phyloP scores from a whole-genome alignment of 2,888 invertebrate species.

The Serrognathus titanus region DNA sequence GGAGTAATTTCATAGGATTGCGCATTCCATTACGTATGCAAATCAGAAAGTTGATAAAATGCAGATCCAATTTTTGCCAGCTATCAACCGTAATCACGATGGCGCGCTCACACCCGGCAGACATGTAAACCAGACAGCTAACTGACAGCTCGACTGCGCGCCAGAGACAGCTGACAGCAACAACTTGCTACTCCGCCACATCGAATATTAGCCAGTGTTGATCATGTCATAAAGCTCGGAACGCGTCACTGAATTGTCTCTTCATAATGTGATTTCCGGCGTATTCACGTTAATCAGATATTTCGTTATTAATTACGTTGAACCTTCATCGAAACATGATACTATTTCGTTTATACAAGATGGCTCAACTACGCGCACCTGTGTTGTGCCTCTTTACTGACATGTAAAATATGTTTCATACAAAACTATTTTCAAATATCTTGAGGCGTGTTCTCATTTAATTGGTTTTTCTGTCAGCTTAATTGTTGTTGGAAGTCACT shows the following conservation, averaged over 20 bases:
- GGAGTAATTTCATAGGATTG: neutral
- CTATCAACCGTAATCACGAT: neutral
- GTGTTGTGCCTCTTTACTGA: too few species aligned
- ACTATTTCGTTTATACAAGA: too few species aligned
- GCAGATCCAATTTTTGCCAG: constrained; percentile 1
- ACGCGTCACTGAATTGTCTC: constrained; percentile 12
- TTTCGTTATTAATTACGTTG: constrained; percentile 3
- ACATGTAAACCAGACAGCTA: constrained; percentile 54
- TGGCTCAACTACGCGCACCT: too few species aligned
- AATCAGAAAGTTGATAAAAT: constrained; percentile 1
- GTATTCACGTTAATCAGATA: constrained; percentile 8
- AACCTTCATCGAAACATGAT: too few species aligned
- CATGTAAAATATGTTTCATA: too few species aligned
- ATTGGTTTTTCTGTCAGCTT: too few species aligned
- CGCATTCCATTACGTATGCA: constrained; percentile 1
- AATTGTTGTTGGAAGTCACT: too few species aligned
- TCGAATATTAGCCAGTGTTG: constrained; percentile 49
- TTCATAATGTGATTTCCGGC: neutral
- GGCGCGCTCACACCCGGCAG: constrained; percentile 34
- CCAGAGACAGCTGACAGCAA: constrained; percentile 49
- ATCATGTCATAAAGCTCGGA: constrained; percentile 28
- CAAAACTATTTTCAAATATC: too few species aligned
- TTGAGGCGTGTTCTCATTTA: too few species aligned
- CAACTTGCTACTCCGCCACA: constrained; percentile 52
- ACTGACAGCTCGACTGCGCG: constrained; percentile 54